A percentile compares a stretch with the other conserved stretches of the same genome.
Conservation (phyloP, 2,797 vertebrate species). For the Limosa lapponica region DNA sequence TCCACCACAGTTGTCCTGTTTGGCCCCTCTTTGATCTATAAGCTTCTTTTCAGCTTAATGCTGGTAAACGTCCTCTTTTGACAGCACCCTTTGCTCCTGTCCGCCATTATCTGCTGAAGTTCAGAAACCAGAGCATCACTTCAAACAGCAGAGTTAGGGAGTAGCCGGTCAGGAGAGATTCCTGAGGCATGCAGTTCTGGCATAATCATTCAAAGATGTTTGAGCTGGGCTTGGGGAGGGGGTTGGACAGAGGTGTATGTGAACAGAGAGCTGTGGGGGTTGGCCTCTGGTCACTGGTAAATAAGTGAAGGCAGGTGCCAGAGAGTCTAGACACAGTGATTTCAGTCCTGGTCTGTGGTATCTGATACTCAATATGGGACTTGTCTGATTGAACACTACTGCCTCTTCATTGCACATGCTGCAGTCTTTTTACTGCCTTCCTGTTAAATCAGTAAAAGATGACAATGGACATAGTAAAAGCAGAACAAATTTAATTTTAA, state of each 20-base stretch:
- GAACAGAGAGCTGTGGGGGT: slow-evolving; percentile 77
- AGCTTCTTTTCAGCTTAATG: slow-evolving; percentile 79
- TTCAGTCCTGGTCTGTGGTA: slow-evolving; percentile 92
- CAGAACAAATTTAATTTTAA: slow-evolving; percentile 81
- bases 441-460: slow-evolving; percentile 90
- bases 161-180: slow-evolving; percentile 82
- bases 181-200: slow-evolving; percentile 80
- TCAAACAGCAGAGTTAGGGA: slow-evolving; percentile 82
- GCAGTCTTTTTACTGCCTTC: slow-evolving; percentile 86
- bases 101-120: slow-evolving; percentile 82
- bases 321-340: slow-evolving; percentile 98
- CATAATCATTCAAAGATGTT: slow-evolving; percentile 91
- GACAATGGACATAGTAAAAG: slow-evolving; percentile 79
- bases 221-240: slow-evolving; percentile 64
- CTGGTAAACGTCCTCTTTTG: slow-evolving; percentile 82
- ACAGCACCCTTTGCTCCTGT: slow-evolving; percentile 82
- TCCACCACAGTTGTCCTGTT: slow-evolving; percentile 72
- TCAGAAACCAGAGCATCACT: slow-evolving; percentile 85
- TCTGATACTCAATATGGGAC: slow-evolving; percentile 94
- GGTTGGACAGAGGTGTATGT: slow-evolving; percentile 77
- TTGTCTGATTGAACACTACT: slow-evolving; percentile 89
- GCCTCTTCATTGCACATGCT: slow-evolving; percentile 84
- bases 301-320: slow-evolving; percentile 98
- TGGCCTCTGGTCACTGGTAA: slow-evolving; percentile 92
- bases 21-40: slow-evolving; percentile 80